phyloP scores from a whole-genome alignment of 1,140 invertebrate species.

The Solenopsis fugax region DNA sequence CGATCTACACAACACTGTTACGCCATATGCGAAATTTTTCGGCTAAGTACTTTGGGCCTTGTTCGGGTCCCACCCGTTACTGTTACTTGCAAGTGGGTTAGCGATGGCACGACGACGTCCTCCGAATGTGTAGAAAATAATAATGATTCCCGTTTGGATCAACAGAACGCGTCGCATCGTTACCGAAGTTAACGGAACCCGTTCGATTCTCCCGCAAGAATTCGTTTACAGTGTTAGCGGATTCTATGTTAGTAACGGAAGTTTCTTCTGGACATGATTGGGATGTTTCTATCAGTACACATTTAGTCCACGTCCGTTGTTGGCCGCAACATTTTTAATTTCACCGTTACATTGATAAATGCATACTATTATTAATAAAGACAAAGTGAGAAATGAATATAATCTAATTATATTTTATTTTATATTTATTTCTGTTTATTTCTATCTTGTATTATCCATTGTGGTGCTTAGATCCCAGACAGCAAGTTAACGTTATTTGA shows the following conservation, averaged over 20 bases:
- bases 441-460: neutral
- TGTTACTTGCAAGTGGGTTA: slow-evolving; percentile 68
- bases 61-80: slow-evolving; percentile 22
- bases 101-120: neutral
- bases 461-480: too few species aligned
- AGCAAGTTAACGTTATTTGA: too few species aligned
- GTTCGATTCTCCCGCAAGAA: slow-evolving; percentile 5
- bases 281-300: neutral
- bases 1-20: slow-evolving; percentile 1
- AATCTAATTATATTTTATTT: neutral
- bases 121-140: slow-evolving; percentile 48
- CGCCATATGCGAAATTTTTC: slow-evolving; percentile 53
- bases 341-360: neutral
- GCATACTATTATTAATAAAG: neutral
- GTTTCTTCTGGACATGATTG: slow-evolving; percentile 20
- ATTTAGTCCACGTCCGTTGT: neutral
- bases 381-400: neutral
- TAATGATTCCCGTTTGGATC: slow-evolving; percentile 11
- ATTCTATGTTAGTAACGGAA: slow-evolving; percentile 31
- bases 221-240: slow-evolving; percentile 28
- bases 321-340: slow-evolving; percentile 5
- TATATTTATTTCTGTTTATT: neutral
- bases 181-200: slow-evolving; percentile 25
- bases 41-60: neutral
- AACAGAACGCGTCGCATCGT: neutral